Evolutionary conservation across 2,888 invertebrate species (phyloP).

Genomic region (Synergus gifuensis): DNA sequence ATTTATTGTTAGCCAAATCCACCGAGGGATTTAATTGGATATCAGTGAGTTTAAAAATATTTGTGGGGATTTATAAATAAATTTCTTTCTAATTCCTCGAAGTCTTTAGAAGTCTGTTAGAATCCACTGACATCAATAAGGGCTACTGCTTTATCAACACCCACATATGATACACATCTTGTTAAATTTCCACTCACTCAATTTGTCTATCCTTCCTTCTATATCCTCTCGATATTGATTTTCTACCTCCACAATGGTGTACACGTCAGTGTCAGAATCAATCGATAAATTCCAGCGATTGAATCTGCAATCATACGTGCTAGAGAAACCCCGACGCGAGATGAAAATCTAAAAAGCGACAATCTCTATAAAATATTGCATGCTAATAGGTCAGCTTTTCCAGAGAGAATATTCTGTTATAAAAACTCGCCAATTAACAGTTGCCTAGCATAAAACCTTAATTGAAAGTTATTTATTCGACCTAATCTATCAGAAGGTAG

Average conservation of each 20-base stretch:
- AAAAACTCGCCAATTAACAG: background rate
- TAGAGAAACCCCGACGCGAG: background rate
- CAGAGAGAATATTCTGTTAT: background rate
- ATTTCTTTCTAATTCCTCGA: background rate
- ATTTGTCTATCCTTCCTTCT: background rate
- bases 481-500: background rate
- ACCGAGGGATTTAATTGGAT: too few species aligned
- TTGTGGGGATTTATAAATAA: too few species aligned
- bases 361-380: slow-evolving; percentile 27
- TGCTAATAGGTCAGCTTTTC: background rate
- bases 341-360: slow-evolving; percentile 40
- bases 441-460: background rate
- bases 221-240: slow-evolving; percentile 36
- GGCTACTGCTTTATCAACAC: too few species aligned
- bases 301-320: slow-evolving; percentile 40
- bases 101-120: too few species aligned
- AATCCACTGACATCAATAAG: too few species aligned
- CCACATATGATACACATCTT: background rate
- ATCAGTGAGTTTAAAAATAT: too few species aligned
- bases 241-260: slow-evolving; percentile 21
- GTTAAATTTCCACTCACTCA: slow-evolving; percentile 14
- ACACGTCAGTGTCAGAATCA: slow-evolving; percentile 37
- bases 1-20: too few species aligned
- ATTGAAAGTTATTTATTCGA: background rate
- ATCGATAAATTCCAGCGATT: slow-evolving; percentile 41